These are phyloP conservation scores for Amazona guildingii DNA, from an alignment of 2,113 vertebrate genomes.

Conservation along the genomic window DNA sequence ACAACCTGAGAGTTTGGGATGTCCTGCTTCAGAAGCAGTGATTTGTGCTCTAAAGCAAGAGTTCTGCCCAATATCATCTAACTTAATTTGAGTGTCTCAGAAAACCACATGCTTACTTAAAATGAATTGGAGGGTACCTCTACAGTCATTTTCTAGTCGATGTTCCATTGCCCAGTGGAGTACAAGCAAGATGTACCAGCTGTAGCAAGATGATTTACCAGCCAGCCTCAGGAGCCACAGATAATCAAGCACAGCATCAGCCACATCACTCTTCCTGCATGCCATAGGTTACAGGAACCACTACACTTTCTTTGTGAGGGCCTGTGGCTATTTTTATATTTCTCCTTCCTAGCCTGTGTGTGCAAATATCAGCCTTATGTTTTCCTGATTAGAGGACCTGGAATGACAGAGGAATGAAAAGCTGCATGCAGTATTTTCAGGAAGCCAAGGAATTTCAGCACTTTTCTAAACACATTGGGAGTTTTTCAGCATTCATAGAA, in stretches of 20 bases:
- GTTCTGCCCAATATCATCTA: not conserved
- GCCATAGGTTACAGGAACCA: not conserved
- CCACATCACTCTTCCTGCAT: fast-evolving
- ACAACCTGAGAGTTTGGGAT: not conserved
- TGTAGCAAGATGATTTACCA: not conserved
- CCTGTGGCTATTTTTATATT: not conserved
- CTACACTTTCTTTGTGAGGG: not conserved
- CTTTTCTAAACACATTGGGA: not conserved
- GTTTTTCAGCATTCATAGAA: not conserved
- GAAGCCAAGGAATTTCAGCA: not conserved
- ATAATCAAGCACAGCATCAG: not conserved
- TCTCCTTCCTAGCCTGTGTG: not conserved
- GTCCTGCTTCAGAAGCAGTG: not conserved
- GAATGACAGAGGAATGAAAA: not conserved
- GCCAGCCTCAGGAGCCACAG: not conserved
- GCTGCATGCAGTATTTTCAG: not conserved
- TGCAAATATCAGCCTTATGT: not conserved
- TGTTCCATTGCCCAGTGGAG: not conserved
- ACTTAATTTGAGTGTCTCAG: not conserved
- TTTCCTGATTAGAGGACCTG: not conserved
- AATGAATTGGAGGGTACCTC: not conserved
- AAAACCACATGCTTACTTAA: not conserved
- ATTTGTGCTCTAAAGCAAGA: not conserved
- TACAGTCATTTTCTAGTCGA: not conserved
- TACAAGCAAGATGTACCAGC: not conserved